Percentiles rank a stretch among this genome's conserved stretches.
These are phyloP conservation scores for Rattus norvegicus DNA, from an alignment of 2,113 vertebrate genomes.

Conservation along the genomic window DNA sequence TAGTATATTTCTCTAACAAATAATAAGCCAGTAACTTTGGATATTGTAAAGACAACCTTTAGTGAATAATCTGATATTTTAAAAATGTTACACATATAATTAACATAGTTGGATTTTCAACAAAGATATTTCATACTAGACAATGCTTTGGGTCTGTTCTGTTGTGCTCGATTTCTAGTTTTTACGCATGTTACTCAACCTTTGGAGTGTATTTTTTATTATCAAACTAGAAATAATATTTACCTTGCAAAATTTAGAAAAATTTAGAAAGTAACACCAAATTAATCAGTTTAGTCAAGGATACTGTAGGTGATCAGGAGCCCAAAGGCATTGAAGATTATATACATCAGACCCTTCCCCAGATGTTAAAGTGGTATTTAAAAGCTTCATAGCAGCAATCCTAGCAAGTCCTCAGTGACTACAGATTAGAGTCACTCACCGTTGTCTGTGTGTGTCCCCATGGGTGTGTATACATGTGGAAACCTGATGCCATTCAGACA, in stretches of 20 bases:
- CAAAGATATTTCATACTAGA: background rate
- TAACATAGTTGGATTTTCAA: constrained; percentile 1
- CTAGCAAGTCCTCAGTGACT: background rate
- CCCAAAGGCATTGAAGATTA: constrained; percentile 6
- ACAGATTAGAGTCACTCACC: background rate
- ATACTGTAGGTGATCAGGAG: background rate
- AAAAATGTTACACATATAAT: constrained; percentile 18
- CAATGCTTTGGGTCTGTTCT: background rate
- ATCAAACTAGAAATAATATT: constrained; percentile 30
- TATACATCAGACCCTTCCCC: background rate
- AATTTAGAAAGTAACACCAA: constrained; percentile 30
- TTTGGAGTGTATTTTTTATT: background rate
- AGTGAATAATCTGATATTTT: background rate
- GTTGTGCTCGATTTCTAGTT: background rate
- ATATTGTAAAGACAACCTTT: constrained; percentile 23
- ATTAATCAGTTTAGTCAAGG: constrained; percentile 53
- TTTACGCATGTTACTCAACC: constrained; percentile 39
- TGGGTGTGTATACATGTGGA: background rate
- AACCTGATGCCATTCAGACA: background rate
- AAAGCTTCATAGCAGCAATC: background rate
- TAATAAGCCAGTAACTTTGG: constrained; percentile 1
- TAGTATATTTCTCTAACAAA: constrained; percentile 49
- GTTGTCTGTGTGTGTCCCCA: background rate
- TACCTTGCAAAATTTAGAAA: constrained; percentile 51
- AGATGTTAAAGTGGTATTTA: constrained; percentile 39